These are phyloP conservation scores for Thrips palmi DNA, from an alignment of 1,140 invertebrate genomes.

Conservation along the genomic window DNA sequence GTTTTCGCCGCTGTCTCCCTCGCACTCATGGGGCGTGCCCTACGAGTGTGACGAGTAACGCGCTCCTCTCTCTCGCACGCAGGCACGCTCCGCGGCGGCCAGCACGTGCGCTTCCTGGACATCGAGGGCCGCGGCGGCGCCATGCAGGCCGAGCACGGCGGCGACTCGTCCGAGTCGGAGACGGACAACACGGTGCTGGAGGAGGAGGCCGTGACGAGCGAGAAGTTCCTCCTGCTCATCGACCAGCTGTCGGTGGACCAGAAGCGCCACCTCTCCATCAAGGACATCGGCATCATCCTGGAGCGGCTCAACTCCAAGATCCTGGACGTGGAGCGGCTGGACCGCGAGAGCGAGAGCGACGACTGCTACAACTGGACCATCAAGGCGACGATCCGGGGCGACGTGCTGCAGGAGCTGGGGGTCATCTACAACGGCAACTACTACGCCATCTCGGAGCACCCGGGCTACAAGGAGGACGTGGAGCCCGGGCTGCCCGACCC, in stretches of 20 bases:
- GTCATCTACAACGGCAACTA: slow-evolving; percentile 92
- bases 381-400: slow-evolving; percentile 78
- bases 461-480: slow-evolving; percentile 72
- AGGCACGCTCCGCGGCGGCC: no score
- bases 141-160: slow-evolving; percentile 12
- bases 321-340: slow-evolving; percentile 75
- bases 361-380: slow-evolving; percentile 91
- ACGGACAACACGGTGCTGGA: slow-evolving; percentile 82
- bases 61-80: no score
- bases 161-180: slow-evolving; percentile 65
- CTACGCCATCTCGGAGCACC: slow-evolving; percentile 85
- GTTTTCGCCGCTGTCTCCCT: no score
- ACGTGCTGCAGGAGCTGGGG: slow-evolving; percentile 71
- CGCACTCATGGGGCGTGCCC: no score
- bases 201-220: slow-evolving; percentile 69
- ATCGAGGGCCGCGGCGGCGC: slow-evolving; percentile 33
- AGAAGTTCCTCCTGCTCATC: slow-evolving; percentile 80
- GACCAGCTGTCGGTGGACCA: slow-evolving; percentile 82
- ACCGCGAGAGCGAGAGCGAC: slow-evolving; percentile 74
- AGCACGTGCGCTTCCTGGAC: slow-evolving; percentile 55
- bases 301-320: slow-evolving; percentile 83
- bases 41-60: no score
- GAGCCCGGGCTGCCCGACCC: slow-evolving; percentile 63
- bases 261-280: slow-evolving; percentile 77
- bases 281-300: slow-evolving; percentile 86